Percentiles rank a stretch among this genome's conserved stretches.
These are phyloP conservation scores for Noctilio leporinus DNA, from an alignment of 2,113 vertebrate genomes.

Conservation along the genomic window DNA sequence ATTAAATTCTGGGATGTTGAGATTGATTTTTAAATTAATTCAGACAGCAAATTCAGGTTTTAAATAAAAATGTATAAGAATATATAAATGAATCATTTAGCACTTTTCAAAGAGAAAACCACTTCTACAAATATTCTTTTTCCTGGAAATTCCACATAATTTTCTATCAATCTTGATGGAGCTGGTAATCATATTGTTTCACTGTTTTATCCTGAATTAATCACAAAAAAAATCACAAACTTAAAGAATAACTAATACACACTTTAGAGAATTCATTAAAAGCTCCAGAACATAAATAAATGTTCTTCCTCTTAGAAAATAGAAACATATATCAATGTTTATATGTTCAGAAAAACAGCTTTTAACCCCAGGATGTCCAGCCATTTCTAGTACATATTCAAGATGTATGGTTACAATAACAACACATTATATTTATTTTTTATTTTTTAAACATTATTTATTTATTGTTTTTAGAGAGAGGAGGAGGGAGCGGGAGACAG, in stretches of 20 bases:
- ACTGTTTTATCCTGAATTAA: slow-evolving; percentile 27
- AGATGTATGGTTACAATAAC: slow-evolving; percentile 68
- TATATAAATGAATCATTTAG: slow-evolving; percentile 30
- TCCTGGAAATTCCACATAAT: slow-evolving; percentile 27
- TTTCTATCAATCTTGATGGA: slow-evolving; percentile 40
- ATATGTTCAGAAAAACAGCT: slow-evolving; percentile 1
- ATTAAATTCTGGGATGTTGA: slow-evolving; percentile 43
- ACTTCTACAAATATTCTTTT: background rate
- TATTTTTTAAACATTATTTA: too few relatives aligned
- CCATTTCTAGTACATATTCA: slow-evolving; percentile 34
- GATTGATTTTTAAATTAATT: slow-evolving; percentile 42
- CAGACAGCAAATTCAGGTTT: slow-evolving; percentile 19
- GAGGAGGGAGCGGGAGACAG: too few relatives aligned
- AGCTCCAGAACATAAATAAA: slow-evolving; percentile 39
- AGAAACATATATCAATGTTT: background rate
- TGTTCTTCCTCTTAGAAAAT: background rate
- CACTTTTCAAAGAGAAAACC: background rate
- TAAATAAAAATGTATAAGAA: background rate
- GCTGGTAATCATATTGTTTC: slow-evolving; percentile 8
- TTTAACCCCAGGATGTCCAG: slow-evolving; percentile 31
- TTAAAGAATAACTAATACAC: background rate
- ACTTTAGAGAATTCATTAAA: background rate
- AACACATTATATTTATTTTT: slow-evolving; percentile 27
- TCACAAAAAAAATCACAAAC: background rate
- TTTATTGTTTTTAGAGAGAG: too few relatives aligned